Base-by-base conservation (phyloP, 2,113 vertebrate genomes). In the Chaenocephalus aceratus region DNA sequence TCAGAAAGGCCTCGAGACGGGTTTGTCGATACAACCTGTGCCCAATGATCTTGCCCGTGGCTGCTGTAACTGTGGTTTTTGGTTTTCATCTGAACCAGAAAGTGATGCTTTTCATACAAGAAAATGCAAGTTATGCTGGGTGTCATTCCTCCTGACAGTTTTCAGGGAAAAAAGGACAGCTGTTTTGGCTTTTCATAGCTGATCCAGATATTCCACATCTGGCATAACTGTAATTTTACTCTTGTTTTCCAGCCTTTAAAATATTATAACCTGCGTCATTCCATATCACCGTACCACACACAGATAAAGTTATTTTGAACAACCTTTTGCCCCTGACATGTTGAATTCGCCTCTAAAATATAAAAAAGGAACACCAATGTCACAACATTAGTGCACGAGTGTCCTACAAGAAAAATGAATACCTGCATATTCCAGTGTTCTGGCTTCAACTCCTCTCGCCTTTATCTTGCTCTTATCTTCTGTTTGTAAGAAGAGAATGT, bases 1-100 rank as follows among this genome's bases (percentile, higher is more conserved):
- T 89, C 85, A 74, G 46, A 88, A 77, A 57, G 84, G 78, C 82
- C 84, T 86, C 63, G 61, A 23, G 83, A 80, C 46, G 57, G 65
- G 46, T 85, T 80, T 75, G 68, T 44, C 34, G 54, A 61, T 41
- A 75, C 46, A 23, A 52, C 41, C 45, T n/a, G 58, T 85, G 76
- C 78, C 56, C 77, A 63, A 80, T 80, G 65, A 53, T 73, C 53
- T 66, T 65, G 3, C 73, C 58, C 63, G 63, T 12, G 72, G 64
- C 46, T 34, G 61, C 11, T 30, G 57, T 12, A 48, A 53, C 61
- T 46, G 54, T 16, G 14, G 73, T 60, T 48, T 75, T 60, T 79
- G 23, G 44, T 78, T 21, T 41, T 13, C 12, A 66, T 75, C 26
- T 74, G 66, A 80, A 82, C 48, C 71, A 62, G 23, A 72, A 69